A percentile compares a stretch with the other conserved stretches of the same genome.
Conservation (phyloP, 1,140 invertebrate genomes). For the Drosophila kohkoa region DNA sequence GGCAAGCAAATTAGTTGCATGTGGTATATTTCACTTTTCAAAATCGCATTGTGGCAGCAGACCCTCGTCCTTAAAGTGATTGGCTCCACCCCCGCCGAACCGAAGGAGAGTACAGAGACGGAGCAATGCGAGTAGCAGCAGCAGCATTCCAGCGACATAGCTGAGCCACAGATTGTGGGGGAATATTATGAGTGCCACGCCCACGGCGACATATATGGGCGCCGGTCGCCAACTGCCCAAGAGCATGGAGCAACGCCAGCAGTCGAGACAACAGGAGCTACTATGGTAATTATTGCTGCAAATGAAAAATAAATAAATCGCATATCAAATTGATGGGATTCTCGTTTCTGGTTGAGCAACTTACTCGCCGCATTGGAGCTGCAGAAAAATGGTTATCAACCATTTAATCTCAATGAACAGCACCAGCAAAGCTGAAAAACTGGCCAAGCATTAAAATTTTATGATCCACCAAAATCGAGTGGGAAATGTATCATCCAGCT, state of each 20-base stretch:
- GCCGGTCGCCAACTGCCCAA: slow-evolving; percentile 74
- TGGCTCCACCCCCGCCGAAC: slow-evolving; percentile 34
- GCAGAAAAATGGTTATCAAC: slow-evolving; percentile 79
- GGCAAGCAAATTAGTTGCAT: slow-evolving; percentile 27
- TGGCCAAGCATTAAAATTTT: slow-evolving; percentile 57
- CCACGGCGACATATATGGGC: slow-evolving; percentile 72
- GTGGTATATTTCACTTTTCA: slow-evolving; percentile 66
- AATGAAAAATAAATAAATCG: slow-evolving; percentile 48
- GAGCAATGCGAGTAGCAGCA: slow-evolving; percentile 71
- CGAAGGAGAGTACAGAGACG: slow-evolving; percentile 68
- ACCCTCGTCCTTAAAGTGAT: slow-evolving; percentile 70
- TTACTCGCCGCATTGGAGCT: slow-evolving; percentile 75
- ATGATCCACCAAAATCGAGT: slow-evolving; percentile 7
- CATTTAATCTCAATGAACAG: slow-evolving; percentile 82
- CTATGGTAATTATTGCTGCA: slow-evolving; percentile 69
- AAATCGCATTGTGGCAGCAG: slow-evolving; percentile 80
- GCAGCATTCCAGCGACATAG: slow-evolving; percentile 78
- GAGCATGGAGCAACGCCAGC: slow-evolving; percentile 60
- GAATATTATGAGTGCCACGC: slow-evolving; percentile 71
- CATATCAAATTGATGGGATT: slow-evolving; percentile 33
- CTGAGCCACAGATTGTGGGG: slow-evolving; percentile 83
- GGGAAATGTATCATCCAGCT: slow-evolving; percentile 37
- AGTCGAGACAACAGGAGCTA: slow-evolving; percentile 55
- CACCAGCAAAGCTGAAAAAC: slow-evolving; percentile 77
- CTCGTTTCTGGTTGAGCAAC: slow-evolving; percentile 27